phyloP scores from a whole-genome alignment of 1,140 invertebrate species.

The Drosophila ficusphila region DNA sequence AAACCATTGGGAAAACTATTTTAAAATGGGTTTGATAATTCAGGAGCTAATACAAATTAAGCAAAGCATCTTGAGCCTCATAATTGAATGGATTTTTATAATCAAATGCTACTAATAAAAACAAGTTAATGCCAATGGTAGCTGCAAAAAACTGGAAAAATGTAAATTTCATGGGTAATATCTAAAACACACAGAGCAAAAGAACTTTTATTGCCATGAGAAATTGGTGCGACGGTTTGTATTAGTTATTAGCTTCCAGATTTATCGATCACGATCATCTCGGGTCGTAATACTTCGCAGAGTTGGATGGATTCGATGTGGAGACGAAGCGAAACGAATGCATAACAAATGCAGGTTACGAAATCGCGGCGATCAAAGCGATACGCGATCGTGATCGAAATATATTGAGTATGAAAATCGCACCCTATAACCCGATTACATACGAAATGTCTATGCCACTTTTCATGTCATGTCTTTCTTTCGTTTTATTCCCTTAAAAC shows the following conservation, averaged over 20 bases:
- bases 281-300: neutral
- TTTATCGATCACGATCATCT: slow-evolving; percentile 23
- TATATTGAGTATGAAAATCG: slow-evolving; percentile 65
- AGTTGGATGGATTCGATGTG: slow-evolving; percentile 1
- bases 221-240: neutral
- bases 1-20: neutral
- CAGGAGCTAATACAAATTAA: neutral
- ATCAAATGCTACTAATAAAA: too few species aligned
- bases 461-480: slow-evolving; percentile 20
- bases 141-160: too few species aligned
- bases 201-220: neutral
- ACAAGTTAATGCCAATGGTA: too few species aligned
- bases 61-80: too few species aligned
- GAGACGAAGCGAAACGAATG: slow-evolving; percentile 18
- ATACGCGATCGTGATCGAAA: slow-evolving; percentile 57
- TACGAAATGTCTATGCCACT: slow-evolving; percentile 28
- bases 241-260: neutral
- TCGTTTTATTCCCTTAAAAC: neutral
- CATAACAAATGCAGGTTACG: slow-evolving; percentile 65
- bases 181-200: too few species aligned
- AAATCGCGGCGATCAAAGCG: slow-evolving; percentile 31
- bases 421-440: slow-evolving; percentile 55
- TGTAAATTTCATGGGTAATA: too few species aligned
- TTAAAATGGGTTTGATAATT: neutral
- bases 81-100: too few species aligned